Percentiles rank a stretch among this genome's conserved stretches.
Conservation (phyloP, 92 coral and sea anemone species). For the Heliopora coerulea region DNA sequence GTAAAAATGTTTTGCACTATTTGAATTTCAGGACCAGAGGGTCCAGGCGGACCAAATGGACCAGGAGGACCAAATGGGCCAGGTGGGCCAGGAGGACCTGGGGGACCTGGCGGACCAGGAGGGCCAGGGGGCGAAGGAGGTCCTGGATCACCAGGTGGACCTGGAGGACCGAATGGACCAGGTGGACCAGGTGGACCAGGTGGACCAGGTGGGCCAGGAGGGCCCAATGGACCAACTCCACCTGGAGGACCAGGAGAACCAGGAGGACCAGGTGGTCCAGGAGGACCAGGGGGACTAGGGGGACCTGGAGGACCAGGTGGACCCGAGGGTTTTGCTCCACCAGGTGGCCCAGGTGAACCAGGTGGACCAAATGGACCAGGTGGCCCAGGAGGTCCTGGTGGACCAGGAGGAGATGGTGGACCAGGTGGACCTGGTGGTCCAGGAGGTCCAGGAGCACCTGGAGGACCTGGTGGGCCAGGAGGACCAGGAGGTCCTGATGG, state of each 20-base stretch:
- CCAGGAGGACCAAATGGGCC: slow-evolving; percentile 58
- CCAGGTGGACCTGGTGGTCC: slow-evolving; percentile 47
- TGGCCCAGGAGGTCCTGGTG: slow-evolving; percentile 68
- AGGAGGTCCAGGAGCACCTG: slow-evolving; percentile 39
- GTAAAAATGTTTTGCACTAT: slow-evolving; percentile 50
- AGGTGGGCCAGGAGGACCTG: slow-evolving; percentile 49
- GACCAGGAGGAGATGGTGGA: slow-evolving; percentile 51
- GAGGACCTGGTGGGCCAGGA: slow-evolving; percentile 25
- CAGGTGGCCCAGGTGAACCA: slow-evolving; percentile 59
- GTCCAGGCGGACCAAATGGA: slow-evolving; percentile 73
- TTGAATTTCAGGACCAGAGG: slow-evolving; percentile 59
- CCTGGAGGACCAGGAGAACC: slow-evolving; percentile 68
- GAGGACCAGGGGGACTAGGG: slow-evolving; percentile 68
- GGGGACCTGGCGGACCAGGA: slow-evolving; percentile 54
- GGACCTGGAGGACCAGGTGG: slow-evolving; percentile 76
- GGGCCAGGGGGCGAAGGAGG: slow-evolving; percentile 30
- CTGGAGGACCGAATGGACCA: slow-evolving; percentile 51
- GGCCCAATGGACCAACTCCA: slow-evolving; percentile 61
- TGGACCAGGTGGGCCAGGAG: slow-evolving; percentile 64
- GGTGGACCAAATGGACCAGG: slow-evolving; percentile 68
- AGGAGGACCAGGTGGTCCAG: slow-evolving; percentile 73
- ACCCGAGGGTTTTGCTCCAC: slow-evolving; percentile 53
- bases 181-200: slow-evolving; percentile 68
- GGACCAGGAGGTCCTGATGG: slow-evolving; percentile 74
- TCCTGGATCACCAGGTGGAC: slow-evolving; percentile 59